These are phyloP conservation scores for Epinotia ramella DNA, from an alignment of 2,888 invertebrate species.

Conservation along the genomic window DNA sequence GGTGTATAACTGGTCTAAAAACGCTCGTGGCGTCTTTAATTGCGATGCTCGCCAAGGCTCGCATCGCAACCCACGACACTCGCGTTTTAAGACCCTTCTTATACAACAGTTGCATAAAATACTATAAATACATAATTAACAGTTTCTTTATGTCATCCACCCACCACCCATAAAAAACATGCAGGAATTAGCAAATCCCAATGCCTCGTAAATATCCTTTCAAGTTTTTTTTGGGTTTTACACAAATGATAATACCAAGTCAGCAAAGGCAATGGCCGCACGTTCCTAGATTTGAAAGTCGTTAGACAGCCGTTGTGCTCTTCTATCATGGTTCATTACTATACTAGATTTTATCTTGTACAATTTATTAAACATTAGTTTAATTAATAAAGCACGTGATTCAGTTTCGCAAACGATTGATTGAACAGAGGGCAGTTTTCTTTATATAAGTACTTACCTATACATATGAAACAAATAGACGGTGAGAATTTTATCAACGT, in stretches of 20 bases:
- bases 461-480: too few relatives aligned
- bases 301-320: conserved; percentile 32
- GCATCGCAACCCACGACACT: too few relatives aligned
- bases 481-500: not conserved
- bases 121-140: too few relatives aligned
- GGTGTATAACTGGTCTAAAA: too few relatives aligned
- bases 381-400: conserved; percentile 3
- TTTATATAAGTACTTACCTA: too few relatives aligned
- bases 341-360: conserved; percentile 31
- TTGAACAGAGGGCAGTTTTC: not conserved
- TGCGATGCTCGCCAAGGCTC: too few relatives aligned
- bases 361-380: conserved; percentile 1
- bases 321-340: conserved; percentile 35
- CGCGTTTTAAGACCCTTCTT: too few relatives aligned
- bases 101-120: too few relatives aligned
- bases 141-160: too few relatives aligned
- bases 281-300: conserved; percentile 34
- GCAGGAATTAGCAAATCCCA: not conserved
- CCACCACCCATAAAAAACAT: too few relatives aligned
- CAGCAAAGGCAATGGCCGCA: conserved; percentile 36
- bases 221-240: conserved; percentile 29
- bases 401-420: not conserved
- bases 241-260: conserved; percentile 14
- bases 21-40: too few relatives aligned
- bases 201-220: conserved; percentile 2